These are phyloP conservation scores for Drosophila borealis DNA, from an alignment of 2,888 invertebrate species.

Conservation along the genomic window DNA sequence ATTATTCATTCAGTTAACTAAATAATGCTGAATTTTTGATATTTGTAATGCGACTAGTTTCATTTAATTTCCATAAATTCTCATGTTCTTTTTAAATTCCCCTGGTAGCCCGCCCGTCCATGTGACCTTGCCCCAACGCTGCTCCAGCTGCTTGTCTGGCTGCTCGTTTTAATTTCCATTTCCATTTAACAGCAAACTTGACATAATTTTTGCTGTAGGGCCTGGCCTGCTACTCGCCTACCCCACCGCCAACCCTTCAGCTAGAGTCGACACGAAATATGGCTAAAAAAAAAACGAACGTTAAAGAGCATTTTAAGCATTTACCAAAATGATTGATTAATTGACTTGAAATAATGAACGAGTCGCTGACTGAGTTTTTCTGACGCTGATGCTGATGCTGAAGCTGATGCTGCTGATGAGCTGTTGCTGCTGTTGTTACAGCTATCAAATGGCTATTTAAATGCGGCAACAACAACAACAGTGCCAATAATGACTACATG, in stretches of 20 bases:
- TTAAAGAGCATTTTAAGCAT: slow-evolving; percentile 52
- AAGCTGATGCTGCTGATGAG: slow-evolving; percentile 40
- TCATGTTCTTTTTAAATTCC: slow-evolving; percentile 9
- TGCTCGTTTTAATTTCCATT: slow-evolving; percentile 23
- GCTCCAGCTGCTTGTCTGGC: background rate
- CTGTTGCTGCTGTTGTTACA: slow-evolving; percentile 47
- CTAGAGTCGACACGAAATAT: slow-evolving; percentile 11
- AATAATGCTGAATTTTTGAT: slow-evolving; percentile 37
- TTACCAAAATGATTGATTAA: slow-evolving; percentile 78
- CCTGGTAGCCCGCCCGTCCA: slow-evolving; percentile 4
- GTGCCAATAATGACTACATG: slow-evolving; percentile 65
- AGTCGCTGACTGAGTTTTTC: slow-evolving; percentile 23
- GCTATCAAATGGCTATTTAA: slow-evolving; percentile 70
- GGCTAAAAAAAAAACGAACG: slow-evolving; percentile 31
- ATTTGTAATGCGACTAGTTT: slow-evolving; percentile 8
- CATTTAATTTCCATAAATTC: slow-evolving; percentile 33
- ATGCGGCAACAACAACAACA: slow-evolving; percentile 51
- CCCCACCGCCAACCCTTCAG: too few species aligned
- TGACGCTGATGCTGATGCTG: slow-evolving; percentile 38
- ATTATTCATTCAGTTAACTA: slow-evolving; percentile 40
- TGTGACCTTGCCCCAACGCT: slow-evolving; percentile 22
- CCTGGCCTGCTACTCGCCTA: background rate
- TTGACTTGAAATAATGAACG: slow-evolving; percentile 63
- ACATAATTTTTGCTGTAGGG: slow-evolving; percentile 48
- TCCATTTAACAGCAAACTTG: slow-evolving; percentile 50